Base-by-base conservation (phyloP, 1,140 invertebrate species). In the Sarcophaga peregrina region DNA sequence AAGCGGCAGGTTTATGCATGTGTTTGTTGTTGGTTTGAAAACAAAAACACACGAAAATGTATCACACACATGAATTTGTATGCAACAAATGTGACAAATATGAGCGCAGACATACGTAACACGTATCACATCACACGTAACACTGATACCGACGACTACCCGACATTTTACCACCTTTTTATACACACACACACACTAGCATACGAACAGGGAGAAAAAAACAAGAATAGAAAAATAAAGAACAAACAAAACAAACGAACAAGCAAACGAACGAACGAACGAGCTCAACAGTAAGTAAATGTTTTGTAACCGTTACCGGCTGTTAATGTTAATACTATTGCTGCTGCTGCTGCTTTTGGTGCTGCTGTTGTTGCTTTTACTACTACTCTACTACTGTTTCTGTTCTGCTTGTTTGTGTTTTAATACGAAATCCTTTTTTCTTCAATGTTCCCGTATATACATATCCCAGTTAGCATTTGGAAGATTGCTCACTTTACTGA, bases 11-110 rank as follows among this genome's bases (percentile, higher is more conserved):
- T 37, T 37, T 37, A 37, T 37, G 25, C 25, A 37, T 37, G 17
- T 58, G n/a, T 20, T 8, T 10, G 74, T 76, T 11, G 3, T 45
- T n/a, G 45, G 73, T 47, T 15, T n/a, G 45, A 50, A 76, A 76
- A 50, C 45, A 46, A 50, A 50, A 17, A 50, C 17, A 50, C 11
- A 76, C 45, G 17, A 47, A 47, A 76, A 47, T 46, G 74, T 76
- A 20, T 76, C n/a, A 50, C 74, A 76, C 46, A 25, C 17, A 50
- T 45, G 25, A 2, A 73, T 50, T 76, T 47, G 37, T 76, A 7
- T 76, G 45, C 74, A 76, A 47, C 62, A 68, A 68, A 17, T 68
- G 62, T 68, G 62, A 68, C 62, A 68, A 68, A 68, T 68, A 9
- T 68, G 17, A n/a, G 2, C 9, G n/a, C 58, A 20, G 6, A 17